Base-by-base conservation (phyloP, 2,113 vertebrate genomes). In the Eidolon helvum region DNA sequence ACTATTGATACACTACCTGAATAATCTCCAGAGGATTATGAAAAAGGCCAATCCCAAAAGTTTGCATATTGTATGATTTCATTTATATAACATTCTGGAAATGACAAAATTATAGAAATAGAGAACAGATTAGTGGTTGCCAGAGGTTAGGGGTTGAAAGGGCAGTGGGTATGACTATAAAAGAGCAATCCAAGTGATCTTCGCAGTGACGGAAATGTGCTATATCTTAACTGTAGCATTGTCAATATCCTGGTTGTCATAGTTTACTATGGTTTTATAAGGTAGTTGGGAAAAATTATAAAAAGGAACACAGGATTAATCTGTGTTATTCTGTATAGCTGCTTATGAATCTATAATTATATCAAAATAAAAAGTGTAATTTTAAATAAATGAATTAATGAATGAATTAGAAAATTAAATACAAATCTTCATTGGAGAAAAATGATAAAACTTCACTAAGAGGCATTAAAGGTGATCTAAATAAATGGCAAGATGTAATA, bases 241-340 rank as follows among this genome's bases (percentile, higher is more conserved):
- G 22, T 79, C 72, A 71, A 4, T 55, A 59, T 74, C 53, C 24
- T 50, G 66, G 21, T 85, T 94, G n/a, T 82, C 14, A 28, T 69
- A 79, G 8, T 24, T 24, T 38, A 55, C 28, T 92, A 8, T 15
- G 16, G 11, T 80, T 80, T 48, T 74, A 35, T 53, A 94, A 86
- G 35, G 19, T 69, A 35, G 4, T 61, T 75, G 26, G 10, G 43
- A 14, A 85, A 69, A 92, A 40, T 77, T 11, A 35, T 87, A 55
- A 69, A 68, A 82, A 48, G 38, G 45, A 71, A 69, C 30, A 84
- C 28, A 26, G 59, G 2, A 38, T 63, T 18, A 71, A 72, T 85
- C 43, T 96, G n/a, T 63, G 43, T 85, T 83, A 87, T 59, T 85
- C 94, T 84, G 83, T 78, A 83, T 2, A 95, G 40, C 21, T 87